Base-by-base conservation (phyloP, 2,113 vertebrate species). In the Clinocottus analis region DNA sequence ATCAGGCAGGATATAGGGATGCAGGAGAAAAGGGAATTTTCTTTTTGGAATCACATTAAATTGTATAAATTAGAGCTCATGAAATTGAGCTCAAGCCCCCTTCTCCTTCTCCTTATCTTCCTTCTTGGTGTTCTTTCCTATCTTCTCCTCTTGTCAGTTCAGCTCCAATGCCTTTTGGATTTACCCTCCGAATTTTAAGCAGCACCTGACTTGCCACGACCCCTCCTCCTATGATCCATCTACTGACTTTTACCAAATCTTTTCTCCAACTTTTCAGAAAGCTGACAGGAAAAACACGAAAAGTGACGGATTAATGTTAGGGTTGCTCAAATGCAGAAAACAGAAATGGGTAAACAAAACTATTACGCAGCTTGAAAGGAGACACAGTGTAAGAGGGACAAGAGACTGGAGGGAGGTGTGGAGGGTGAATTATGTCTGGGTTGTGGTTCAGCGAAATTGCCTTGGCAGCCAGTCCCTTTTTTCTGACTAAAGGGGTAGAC, bases 141-240 rank as follows among this genome's bases (percentile, higher is more conserved):
- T 43, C 70, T 58, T 66, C 70, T 49, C 70, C 37, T 72, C 72
- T 64, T 66, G 69, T 91, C 89, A 86, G 85, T 90, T 91, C 69
- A 74, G 76, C 82, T 75, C 80, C 73, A 66, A 23, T 41, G 72
- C 61, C 60, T 86, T 85, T 72, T 49, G 70, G 67, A 85, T 75
- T 84, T 82, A 51, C 72, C 51, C 49, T 9, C 47, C 78, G 70
- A 81, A 75, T 72, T 79, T 84, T 61, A 79, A 75, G 77, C 69
- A 43, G 56, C 76, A 77, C 61, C 69, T 61, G 49, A 37, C 66
- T 77, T 51, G 71, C 19, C 47, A n/a, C 2, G 43, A 8, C 47
- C 33, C 25, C 23, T 37, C 16, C 31, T 4, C 43, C 16, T 0
- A 3, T 11, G 11, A 19, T 0, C 66, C 31, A 9, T 67, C 16